Percentiles rank a stretch among this genome's conserved stretches.
Evolutionary conservation across 2,797 vertebrate genomes (phyloP).

Genomic region (Phaenicophaeus curvirostris): DNA sequence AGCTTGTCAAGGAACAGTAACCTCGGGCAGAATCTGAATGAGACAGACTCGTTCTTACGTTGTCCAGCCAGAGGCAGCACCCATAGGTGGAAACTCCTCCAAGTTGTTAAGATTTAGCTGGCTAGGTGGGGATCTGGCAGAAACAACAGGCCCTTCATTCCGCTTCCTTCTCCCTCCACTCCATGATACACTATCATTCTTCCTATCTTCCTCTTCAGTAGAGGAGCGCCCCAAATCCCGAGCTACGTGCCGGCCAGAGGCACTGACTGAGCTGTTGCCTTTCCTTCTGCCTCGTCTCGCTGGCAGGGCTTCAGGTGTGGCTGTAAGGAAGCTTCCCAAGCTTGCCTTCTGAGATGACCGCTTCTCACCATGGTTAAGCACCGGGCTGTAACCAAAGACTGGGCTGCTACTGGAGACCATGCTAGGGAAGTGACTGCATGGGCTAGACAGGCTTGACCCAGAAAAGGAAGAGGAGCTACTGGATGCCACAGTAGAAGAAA

Average conservation of each 20-base stretch:
- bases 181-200: constrained; percentile 55
- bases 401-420: constrained; percentile 74
- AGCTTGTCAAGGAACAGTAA: neutral
- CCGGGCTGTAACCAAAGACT: constrained; percentile 79
- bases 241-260: constrained; percentile 56
- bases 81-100: constrained; percentile 95
- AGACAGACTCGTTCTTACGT: constrained; percentile 76
- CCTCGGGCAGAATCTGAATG: neutral
- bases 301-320: constrained; percentile 51
- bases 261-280: neutral
- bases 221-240: constrained; percentile 73
- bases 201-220: constrained; percentile 71
- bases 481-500: constrained; percentile 43
- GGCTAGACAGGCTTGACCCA: constrained; percentile 55
- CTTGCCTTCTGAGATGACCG: constrained; percentile 76
- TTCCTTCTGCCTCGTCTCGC: constrained; percentile 60
- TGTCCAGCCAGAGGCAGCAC: constrained; percentile 77
- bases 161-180: constrained; percentile 67
- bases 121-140: constrained; percentile 66
- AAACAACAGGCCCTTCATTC: constrained; percentile 56
- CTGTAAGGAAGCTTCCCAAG: constrained; percentile 82
- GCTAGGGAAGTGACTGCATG: constrained; percentile 35
- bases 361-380: constrained; percentile 69
- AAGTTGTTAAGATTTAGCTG: constrained; percentile 92
- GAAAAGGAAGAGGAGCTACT: constrained; percentile 48